Evolutionary conservation across 2,888 invertebrate genomes (phyloP).

Genomic region (Apoda limacodes): DNA sequence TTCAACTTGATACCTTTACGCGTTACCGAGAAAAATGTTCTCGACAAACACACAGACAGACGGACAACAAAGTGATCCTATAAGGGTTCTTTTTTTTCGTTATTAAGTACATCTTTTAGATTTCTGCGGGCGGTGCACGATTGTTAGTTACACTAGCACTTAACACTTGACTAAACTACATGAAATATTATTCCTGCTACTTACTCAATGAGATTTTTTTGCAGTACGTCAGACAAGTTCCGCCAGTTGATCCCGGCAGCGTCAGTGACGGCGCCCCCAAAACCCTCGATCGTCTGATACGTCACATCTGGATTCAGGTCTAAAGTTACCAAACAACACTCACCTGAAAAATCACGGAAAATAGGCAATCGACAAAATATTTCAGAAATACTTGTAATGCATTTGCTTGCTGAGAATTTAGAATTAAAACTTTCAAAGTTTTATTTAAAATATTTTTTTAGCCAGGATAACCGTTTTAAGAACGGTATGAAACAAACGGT

Average conservation of each 20-base stretch:
- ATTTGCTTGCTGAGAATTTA: background rate
- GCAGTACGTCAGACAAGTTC: conserved; percentile 54
- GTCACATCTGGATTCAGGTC: conserved; percentile 21
- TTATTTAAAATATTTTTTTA: background rate
- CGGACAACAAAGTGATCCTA: no score
- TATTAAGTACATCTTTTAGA: no score
- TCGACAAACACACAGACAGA: no score
- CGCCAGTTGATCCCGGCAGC: conserved; percentile 75
- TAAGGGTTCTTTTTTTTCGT: no score
- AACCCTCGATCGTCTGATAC: conserved; percentile 80
- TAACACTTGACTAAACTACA: no score
- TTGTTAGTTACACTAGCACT: no score
- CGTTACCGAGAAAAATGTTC: no score
- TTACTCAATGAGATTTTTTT: conserved; percentile 63
- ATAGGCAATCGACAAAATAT: conserved; percentile 2
- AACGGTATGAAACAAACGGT: no score
- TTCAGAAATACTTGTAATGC: conserved; percentile 1
- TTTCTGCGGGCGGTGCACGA: no score
- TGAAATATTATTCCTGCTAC: no score
- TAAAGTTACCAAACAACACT: conserved; percentile 18
- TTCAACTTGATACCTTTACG: no score
- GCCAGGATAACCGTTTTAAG: no score
- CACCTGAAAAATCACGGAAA: conserved; percentile 12
- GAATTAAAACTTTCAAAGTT: background rate
- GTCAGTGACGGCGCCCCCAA: conserved; percentile 87